These are phyloP conservation scores for Phytoseiulus persimilis DNA, from an alignment of 2,888 invertebrate species.

Conservation along the genomic window DNA sequence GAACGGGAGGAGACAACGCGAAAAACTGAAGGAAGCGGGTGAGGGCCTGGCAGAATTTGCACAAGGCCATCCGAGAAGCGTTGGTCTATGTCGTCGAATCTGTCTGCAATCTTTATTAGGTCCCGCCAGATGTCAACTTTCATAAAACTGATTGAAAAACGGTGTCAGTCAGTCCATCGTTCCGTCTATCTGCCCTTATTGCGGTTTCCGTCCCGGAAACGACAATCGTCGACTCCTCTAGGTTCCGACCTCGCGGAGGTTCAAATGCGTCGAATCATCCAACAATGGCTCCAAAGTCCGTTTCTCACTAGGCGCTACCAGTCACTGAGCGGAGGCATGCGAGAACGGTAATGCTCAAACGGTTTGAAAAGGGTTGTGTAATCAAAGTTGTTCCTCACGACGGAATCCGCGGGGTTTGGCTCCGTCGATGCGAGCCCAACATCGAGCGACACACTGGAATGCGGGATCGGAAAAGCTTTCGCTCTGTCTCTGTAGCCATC, in stretches of 20 bases:
- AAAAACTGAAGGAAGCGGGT: neutral
- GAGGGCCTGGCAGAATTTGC: neutral
- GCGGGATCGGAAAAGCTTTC: neutral
- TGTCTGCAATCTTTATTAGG: neutral
- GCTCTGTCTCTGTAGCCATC: neutral
- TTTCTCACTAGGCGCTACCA: too few relatives aligned
- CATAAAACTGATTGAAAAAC: neutral
- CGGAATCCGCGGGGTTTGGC: neutral
- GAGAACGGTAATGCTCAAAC: too few relatives aligned
- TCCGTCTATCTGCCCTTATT: neutral
- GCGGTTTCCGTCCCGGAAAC: neutral
- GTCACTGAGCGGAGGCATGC: too few relatives aligned
- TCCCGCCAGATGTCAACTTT: neutral
- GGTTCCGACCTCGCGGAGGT: neutral
- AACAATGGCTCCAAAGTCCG: too few relatives aligned
- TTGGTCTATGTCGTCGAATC: neutral
- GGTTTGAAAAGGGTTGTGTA: too few relatives aligned
- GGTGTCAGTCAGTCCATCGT: neutral
- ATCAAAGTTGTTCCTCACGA: neutral
- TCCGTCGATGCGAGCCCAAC: neutral
- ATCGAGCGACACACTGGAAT: neutral
- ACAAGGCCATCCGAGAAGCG: neutral
- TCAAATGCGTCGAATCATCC: too few relatives aligned
- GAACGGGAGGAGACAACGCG: neutral
- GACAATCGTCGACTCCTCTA: neutral